Base-by-base conservation (phyloP, 2,113 vertebrate genomes). In the Mugil cephalus region DNA sequence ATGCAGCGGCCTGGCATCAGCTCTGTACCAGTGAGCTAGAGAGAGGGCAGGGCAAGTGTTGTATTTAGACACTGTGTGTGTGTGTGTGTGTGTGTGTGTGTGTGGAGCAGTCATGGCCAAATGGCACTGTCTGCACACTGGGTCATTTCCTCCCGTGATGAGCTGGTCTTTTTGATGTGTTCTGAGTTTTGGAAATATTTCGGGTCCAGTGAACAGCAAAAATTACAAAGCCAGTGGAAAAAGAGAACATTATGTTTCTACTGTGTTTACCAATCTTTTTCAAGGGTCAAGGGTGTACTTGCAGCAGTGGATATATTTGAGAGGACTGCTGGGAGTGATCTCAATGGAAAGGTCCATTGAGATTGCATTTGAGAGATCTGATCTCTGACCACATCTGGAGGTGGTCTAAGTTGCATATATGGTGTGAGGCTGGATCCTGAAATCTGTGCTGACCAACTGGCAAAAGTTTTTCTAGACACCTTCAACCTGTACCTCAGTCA, bases 51-150 rank as follows among this genome's bases (percentile, higher is more conserved):
- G 71, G 59, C 80, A 60, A 13, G 38, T 78, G 80, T 86, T 83
- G 87, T 89, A 90, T 88, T 86, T 84, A 87, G 84, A 76, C 30
- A 48, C 76, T 63, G 73, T 85, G 50, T 87, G 89, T 89, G 89
- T 79, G 92, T n/a, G n/a, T n/a, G n/a, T n/a, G n/a, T n/a, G n/a
- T n/a, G n/a, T n/a, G n/a, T 63, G 73, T 85, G 50, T 87, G 89
- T 89, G 89, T 79, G 92, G 88, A 83, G 77, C 18, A 15, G 42
- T 73, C 11, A 3, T 19, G 67, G 79, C 74, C 74, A 65, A 66
- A 80, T n/a, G 74, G 80, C 81, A 74, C 62, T 80, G 82, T 74
- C 61, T 59, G 80, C 81, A 80, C 7, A 51, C 71, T 53, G 46
- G 70, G 78, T 83, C 69, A 82, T 83, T 90, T 88, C 74, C 75